phyloP scores from a whole-genome alignment of 2,113 vertebrate genomes.

The Elanoides forficatus region DNA sequence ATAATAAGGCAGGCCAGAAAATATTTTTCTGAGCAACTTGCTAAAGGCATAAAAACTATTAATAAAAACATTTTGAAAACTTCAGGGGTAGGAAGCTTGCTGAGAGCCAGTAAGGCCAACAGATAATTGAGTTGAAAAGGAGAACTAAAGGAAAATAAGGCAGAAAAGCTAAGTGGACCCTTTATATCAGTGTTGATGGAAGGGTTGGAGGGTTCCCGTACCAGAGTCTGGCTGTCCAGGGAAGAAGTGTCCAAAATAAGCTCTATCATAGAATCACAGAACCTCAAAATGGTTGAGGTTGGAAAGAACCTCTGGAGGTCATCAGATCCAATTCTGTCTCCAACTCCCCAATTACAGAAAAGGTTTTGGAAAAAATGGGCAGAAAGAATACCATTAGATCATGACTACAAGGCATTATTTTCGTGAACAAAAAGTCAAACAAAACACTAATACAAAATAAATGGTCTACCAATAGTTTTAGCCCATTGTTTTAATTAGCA shows the following conservation, averaged over 20 bases:
- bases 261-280: background rate
- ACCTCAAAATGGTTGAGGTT: background rate
- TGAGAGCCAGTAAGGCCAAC: background rate
- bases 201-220: rapidly evolving
- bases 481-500: background rate
- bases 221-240: background rate
- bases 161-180: background rate
- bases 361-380: background rate
- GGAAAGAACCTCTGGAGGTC: background rate
- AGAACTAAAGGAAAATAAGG: background rate
- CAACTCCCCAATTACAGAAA: background rate
- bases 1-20: background rate
- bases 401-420: background rate
- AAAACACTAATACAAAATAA: background rate
- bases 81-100: background rate
- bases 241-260: background rate
- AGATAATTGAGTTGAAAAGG: background rate
- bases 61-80: background rate
- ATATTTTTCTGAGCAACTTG: background rate
- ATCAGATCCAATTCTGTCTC: rapidly evolving
- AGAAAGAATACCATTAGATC: background rate
- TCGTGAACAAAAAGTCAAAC: background rate
- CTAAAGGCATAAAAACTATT: background rate
- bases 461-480: rapidly evolving
- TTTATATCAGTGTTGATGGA: background rate